phyloP scores from a whole-genome alignment of 2,113 vertebrate species.

The Notarius quadriscutis region DNA sequence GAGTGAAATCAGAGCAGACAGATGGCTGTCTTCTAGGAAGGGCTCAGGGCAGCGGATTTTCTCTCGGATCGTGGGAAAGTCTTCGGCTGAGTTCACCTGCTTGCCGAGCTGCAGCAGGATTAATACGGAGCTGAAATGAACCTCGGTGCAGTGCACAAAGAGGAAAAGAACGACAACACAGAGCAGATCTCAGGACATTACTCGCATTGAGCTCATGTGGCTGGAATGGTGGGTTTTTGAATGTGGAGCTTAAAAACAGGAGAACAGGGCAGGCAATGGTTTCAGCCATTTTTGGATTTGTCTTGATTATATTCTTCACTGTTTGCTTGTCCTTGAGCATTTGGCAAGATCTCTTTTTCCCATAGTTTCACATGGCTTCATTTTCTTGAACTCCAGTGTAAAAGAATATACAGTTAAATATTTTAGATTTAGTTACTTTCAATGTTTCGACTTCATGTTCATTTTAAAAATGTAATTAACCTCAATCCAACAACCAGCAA shows the following conservation, averaged over 20 bases:
- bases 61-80: constrained; percentile 78
- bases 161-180: constrained; percentile 29
- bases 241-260: constrained; percentile 4
- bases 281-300: constrained; percentile 4
- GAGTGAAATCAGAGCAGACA: constrained; percentile 73
- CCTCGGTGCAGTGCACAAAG: constrained; percentile 47
- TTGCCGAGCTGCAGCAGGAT: constrained; percentile 70
- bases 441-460: not conserved
- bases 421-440: not conserved
- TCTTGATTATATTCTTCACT: not conserved
- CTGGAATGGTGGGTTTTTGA: constrained; percentile 15
- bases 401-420: not conserved
- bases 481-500: not conserved
- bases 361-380: not conserved
- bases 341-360: too few species aligned
- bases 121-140: constrained; percentile 67
- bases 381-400: not conserved
- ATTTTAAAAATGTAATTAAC: not conserved
- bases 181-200: constrained; percentile 29
- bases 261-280: not conserved
- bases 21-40: constrained; percentile 75
- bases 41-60: constrained; percentile 72
- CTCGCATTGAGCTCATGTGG: constrained; percentile 23
- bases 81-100: constrained; percentile 76
- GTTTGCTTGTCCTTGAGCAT: not conserved